phyloP scores from a whole-genome alignment of 1,140 invertebrate species.

The Aethina tumida region DNA sequence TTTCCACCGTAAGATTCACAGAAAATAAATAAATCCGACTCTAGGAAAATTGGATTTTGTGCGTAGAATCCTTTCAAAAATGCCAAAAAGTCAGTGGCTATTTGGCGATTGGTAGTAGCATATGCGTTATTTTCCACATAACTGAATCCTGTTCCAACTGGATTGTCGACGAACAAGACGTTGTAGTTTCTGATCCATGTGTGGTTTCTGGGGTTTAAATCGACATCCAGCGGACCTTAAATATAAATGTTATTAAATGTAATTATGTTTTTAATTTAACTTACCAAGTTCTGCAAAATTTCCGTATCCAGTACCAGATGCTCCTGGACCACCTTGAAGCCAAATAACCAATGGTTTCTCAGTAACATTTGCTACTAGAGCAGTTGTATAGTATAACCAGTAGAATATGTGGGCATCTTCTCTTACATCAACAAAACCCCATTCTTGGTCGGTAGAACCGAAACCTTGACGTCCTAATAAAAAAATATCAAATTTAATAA shows the following conservation, averaged over 20 bases:
- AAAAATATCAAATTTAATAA: too few species aligned
- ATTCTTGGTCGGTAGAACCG: slow-evolving; percentile 50
- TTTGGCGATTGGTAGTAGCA: slow-evolving; percentile 58
- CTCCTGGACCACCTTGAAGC: slow-evolving; percentile 54
- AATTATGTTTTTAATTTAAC: too few species aligned
- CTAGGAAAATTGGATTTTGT: slow-evolving; percentile 53
- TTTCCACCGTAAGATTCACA: slow-evolving; percentile 85
- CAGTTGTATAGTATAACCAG: slow-evolving; percentile 67
- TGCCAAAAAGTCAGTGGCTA: slow-evolving; percentile 66
- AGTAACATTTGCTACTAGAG: slow-evolving; percentile 41
- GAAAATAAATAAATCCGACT: slow-evolving; percentile 67
- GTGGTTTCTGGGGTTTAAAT: slow-evolving; percentile 52
- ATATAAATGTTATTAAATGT: too few species aligned
- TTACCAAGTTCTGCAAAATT: slow-evolving; percentile 72
- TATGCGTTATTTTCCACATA: slow-evolving; percentile 55
- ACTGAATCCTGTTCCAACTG: slow-evolving; percentile 81
- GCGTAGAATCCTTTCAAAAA: slow-evolving; percentile 56
- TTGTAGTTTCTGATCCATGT: slow-evolving; percentile 69
- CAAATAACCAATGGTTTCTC: slow-evolving; percentile 64
- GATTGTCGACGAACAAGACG: slow-evolving; percentile 80
- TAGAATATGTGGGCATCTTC: slow-evolving; percentile 68
- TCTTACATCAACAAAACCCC: slow-evolving; percentile 56
- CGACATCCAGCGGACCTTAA: slow-evolving; percentile 56
- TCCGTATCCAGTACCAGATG: slow-evolving; percentile 64
- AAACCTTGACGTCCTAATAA: slow-evolving; percentile 34